phyloP scores from a whole-genome alignment of 2,888 invertebrate genomes.

The Pristionchus fissidentatus region DNA sequence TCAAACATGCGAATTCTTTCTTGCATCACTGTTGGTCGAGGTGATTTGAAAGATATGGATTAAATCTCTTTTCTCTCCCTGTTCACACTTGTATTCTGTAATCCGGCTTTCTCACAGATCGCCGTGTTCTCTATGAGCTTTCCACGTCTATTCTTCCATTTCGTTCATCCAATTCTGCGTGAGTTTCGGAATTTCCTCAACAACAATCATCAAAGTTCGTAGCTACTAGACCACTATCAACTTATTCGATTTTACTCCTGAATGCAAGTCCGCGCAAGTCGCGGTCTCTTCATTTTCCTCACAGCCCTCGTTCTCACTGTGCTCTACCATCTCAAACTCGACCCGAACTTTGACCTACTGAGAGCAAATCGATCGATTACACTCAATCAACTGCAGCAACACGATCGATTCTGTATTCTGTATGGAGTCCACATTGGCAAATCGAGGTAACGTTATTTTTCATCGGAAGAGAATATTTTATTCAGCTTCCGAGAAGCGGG shows the following conservation, averaged over 20 bases:
- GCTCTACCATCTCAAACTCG: constrained; percentile 14
- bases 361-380: neutral
- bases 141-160: too few species aligned
- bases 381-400: neutral
- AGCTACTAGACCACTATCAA: too few species aligned
- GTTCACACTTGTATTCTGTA: constrained; percentile 8
- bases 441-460: neutral
- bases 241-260: neutral
- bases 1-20: too few species aligned
- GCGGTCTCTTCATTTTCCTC: constrained; percentile 15
- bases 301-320: constrained; percentile 19
- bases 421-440: neutral
- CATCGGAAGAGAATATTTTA: neutral
- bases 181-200: neutral
- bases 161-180: neutral
- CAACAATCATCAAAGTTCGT: neutral
- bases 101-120: constrained; percentile 27
- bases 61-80: neutral
- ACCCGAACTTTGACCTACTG: neutral
- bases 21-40: too few species aligned
- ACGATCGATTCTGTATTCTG: constrained; percentile 32
- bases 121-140: neutral
- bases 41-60: too few species aligned
- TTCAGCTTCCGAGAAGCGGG: constrained; percentile 1
- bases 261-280: neutral